Base-by-base conservation (phyloP, 2,888 invertebrate species). In the Slavum lentiscoides region DNA sequence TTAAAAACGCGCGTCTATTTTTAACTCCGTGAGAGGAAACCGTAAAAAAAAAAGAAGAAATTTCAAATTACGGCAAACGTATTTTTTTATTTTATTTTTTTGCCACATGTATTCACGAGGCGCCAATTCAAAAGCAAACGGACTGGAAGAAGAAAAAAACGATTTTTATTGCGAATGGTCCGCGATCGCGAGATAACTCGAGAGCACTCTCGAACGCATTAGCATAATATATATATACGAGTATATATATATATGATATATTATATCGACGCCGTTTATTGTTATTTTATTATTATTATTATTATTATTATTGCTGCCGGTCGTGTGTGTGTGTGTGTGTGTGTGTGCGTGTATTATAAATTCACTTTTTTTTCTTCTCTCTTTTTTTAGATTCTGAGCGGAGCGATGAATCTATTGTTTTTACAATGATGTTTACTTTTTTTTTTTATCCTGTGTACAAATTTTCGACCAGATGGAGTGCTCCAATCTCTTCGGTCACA, bases 181-280 rank as follows among this genome's bases (percentile, higher is more conserved):
- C 75, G 43, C 75, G 75, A 67, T 74, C 58, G 39, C 55, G 67
- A 75, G n/a, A n/a, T 58, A 75, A 67, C 21, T 75, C 43, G 58
- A 59, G 68, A 75, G 67, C 75, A 75, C 75, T 75, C 75, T 59
- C 75, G n/a, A 49, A 49, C 75, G 6, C 75, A 75, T 75, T 75
- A 75, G 75, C 75, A 75, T 75, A 75, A 75, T 75, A 75, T 75
- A 55, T 75, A 13, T 43, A 67, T 75, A 23, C 9, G 9, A 15
- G 30, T 30, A 30, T 59, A 39, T 39, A 39, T 59, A 59, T 59
- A 21, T n/a, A 30, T 30, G 30, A n/a, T n/a, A n/a, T n/a, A n/a
- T n/a, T n/a, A n/a, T n/a, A n/a, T n/a, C n/a, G n/a, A n/a, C n/a
- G n/a, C n/a, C n/a, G n/a, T n/a, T n/a, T n/a, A n/a, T n/a, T n/a